Conservation (phyloP, 2,113 vertebrate genomes). For the Peromyscus maniculatus region DNA sequence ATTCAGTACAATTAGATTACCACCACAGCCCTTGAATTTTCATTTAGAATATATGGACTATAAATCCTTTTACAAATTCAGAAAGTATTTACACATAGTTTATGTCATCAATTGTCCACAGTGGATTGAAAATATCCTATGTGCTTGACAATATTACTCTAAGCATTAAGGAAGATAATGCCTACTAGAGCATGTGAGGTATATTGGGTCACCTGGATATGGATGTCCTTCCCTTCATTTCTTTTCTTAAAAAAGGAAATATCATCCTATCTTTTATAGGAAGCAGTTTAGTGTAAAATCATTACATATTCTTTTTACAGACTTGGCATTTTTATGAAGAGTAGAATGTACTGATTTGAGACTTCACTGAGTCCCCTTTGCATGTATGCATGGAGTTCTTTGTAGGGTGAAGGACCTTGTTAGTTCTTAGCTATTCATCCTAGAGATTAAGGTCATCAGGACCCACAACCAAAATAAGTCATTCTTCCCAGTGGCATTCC, state of each 20-base stretch:
- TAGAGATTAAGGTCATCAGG: not conserved
- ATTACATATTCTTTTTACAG: not conserved
- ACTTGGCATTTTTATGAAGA: conserved; percentile 41
- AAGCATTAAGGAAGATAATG: not conserved
- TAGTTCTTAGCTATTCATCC: not conserved
- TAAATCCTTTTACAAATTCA: not conserved
- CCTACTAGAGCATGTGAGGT: not conserved
- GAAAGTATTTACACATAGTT: not conserved
- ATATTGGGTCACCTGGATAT: not conserved
- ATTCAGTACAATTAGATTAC: no score
- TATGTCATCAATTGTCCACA: not conserved
- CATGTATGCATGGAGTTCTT: not conserved
- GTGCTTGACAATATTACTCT: not conserved
- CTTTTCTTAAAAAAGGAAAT: not conserved
- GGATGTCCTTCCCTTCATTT: not conserved
- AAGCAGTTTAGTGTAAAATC: not conserved
- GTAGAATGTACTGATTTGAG: not conserved
- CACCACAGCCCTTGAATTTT: not conserved
- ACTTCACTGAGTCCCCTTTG: not conserved
- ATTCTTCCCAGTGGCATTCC: not conserved
- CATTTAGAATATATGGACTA: not conserved
- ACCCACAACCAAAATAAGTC: not conserved
- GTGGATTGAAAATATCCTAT: not conserved
- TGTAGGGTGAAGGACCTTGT: not conserved
- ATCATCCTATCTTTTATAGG: not conserved